Percentiles rank a stretch among this genome's conserved stretches.
phyloP scores from a whole-genome alignment of 1,140 invertebrate species.

The Saccostrea echinata region DNA sequence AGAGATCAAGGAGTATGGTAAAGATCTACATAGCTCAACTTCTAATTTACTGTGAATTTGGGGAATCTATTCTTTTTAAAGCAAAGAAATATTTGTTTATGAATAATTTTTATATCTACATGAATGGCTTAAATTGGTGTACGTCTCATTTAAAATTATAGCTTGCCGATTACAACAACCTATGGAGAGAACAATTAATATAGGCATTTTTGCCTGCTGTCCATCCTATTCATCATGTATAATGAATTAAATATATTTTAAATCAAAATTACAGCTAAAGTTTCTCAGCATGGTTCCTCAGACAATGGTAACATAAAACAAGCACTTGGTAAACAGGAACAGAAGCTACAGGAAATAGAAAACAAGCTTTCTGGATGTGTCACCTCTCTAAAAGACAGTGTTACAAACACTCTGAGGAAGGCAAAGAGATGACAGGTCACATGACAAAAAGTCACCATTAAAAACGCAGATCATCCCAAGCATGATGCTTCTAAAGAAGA shows the following conservation, averaged over 20 bases:
- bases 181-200: no score
- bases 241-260: no score
- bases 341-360: conserved; percentile 54
- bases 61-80: no score
- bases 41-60: no score
- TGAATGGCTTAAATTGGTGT: no score
- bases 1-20: conserved; percentile 67
- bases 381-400: conserved; percentile 59
- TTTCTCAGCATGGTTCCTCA: conserved; percentile 46
- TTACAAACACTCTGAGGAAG: conserved; percentile 57
- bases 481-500: background rate
- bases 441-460: background rate
- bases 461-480: background rate
- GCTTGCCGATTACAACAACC: no score
- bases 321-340: conserved; percentile 57
- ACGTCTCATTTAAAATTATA: no score
- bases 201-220: no score
- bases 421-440: conserved; percentile 46
- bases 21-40: background rate
- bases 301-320: conserved; percentile 62
- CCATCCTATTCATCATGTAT: no score
- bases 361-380: conserved; percentile 58
- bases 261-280: conserved; percentile 59
- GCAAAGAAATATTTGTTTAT: background rate
- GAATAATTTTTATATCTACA: no score